Evolutionary conservation across 2,113 vertebrate species (phyloP), one percentile per base, ranked within the genome.

Genomic region (Varanus komodoensis): DNA sequence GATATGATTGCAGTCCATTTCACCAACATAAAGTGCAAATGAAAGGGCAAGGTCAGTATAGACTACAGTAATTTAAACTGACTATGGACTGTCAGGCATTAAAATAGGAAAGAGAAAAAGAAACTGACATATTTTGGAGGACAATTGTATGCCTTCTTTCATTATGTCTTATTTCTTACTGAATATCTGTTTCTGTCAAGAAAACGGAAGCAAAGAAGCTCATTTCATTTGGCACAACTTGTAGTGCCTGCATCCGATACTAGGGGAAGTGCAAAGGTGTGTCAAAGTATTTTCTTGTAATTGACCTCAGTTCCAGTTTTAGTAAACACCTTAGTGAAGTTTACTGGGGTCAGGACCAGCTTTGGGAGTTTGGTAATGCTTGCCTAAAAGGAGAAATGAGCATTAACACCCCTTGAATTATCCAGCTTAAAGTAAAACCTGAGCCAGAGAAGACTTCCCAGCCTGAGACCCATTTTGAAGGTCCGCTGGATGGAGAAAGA

Each of bases 101-200:
- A 90, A 92, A 92, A 82, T 84, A 74, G 92, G n/a, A 67, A 32
- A 14, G 7, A 34, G 7, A 75, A 87, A 87, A 21, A 91, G 82
- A 89, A 91, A 81, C 87, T 95, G 96, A 95, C 93, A 93, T 91
- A 90, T 61, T 94, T 90, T 81, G 48, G 90, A 93, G 93, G 93
- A 94, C 86, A 95, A 90, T 81, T 83, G 67, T 87, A 86, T 86
- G 87, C 88, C 92, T 93, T 92, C 94, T 92, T 94, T 95, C 92
- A 93, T 94, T 93, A 92, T 87, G 82, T 91, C 93, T 95, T 92
- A 94, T 96, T 94, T 93, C 91, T 92, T 93, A 93, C 92, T 94
- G 91, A 95, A 82, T 92, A 95, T 93, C 93, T 94, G 89, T 94
- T 96, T 95, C 93, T 94, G 92, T 94, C 93, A 94, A 90, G 92